phyloP scores from a whole-genome alignment of 2,113 vertebrate species.

The Coregonus clupeaformis region DNA sequence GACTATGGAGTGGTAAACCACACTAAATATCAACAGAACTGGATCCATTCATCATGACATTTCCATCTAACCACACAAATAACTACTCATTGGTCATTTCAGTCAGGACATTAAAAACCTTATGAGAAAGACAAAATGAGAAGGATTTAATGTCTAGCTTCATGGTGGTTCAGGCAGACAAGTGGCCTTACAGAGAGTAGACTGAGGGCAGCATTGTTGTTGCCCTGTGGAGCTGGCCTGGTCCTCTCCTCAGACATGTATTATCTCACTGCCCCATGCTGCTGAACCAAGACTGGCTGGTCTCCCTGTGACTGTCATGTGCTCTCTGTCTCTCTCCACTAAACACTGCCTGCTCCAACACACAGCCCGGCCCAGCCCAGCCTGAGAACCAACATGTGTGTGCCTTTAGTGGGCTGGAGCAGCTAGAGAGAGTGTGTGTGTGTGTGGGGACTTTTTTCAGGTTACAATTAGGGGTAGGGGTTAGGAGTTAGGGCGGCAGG shows the following conservation, averaged over 20 bases:
- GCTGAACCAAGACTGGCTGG: conserved; percentile 68
- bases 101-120: neutral
- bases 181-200: neutral
- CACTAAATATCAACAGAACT: neutral
- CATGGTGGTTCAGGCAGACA: neutral
- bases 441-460: too few species aligned
- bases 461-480: too few species aligned
- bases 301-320: conserved; percentile 70
- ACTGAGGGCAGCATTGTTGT: neutral
- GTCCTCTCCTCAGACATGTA: conserved; percentile 27
- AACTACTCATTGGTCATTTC: neutral
- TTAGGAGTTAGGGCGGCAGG: too few species aligned
- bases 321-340: neutral
- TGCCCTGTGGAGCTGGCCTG: conserved; percentile 65
- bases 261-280: neutral
- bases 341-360: too few species aligned
- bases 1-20: neutral
- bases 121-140: neutral
- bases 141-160: neutral
- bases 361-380: conserved; percentile 56
- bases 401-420: neutral
- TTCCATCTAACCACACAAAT: neutral
- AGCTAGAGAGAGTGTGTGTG: neutral
- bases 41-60: neutral
- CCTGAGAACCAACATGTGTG: conserved; percentile 88